Percentiles rank a stretch among this genome's conserved stretches.
These are phyloP conservation scores for Anguilla anguilla DNA, from an alignment of 2,797 vertebrate genomes.

Conservation along the genomic window DNA sequence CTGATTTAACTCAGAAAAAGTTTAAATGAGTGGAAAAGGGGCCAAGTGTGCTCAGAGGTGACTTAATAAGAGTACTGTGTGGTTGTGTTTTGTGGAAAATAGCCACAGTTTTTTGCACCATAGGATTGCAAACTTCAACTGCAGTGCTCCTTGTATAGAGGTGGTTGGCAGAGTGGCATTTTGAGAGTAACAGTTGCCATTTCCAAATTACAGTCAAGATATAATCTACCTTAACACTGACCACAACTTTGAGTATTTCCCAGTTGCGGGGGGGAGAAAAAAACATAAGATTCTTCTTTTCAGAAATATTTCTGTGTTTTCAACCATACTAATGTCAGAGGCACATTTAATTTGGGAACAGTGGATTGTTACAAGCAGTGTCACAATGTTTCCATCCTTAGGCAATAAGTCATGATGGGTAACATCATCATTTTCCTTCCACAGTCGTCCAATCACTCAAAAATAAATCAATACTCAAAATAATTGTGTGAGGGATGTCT, in stretches of 20 bases:
- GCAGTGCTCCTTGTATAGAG: too few relatives aligned
- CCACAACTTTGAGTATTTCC: too few relatives aligned
- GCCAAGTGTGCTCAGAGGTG: too few relatives aligned
- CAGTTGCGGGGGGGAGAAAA: neutral
- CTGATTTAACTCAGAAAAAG: too few relatives aligned
- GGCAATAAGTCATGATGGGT: slow-evolving; percentile 72
- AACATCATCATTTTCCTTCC: slow-evolving; percentile 70
- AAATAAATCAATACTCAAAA: slow-evolving; percentile 84
- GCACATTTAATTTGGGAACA: slow-evolving; percentile 55
- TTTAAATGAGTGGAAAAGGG: too few relatives aligned
- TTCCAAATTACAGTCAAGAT: neutral
- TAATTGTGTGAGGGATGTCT: slow-evolving; percentile 80
- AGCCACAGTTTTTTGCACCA: neutral
- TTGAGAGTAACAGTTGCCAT: neutral
- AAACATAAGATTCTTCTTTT: neutral
- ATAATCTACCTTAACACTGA: too few relatives aligned
- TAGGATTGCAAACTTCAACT: neutral
- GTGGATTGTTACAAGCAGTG: slow-evolving; percentile 68
- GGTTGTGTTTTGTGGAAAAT: neutral
- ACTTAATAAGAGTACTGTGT: neutral
- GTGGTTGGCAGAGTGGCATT: neutral
- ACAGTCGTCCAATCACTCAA: slow-evolving; percentile 74
- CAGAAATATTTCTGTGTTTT: slow-evolving; percentile 62
- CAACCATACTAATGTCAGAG: slow-evolving; percentile 60
- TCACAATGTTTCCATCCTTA: slow-evolving; percentile 69